Base-by-base conservation (phyloP, 2,888 invertebrate species). In the Ormyrus rosae region DNA sequence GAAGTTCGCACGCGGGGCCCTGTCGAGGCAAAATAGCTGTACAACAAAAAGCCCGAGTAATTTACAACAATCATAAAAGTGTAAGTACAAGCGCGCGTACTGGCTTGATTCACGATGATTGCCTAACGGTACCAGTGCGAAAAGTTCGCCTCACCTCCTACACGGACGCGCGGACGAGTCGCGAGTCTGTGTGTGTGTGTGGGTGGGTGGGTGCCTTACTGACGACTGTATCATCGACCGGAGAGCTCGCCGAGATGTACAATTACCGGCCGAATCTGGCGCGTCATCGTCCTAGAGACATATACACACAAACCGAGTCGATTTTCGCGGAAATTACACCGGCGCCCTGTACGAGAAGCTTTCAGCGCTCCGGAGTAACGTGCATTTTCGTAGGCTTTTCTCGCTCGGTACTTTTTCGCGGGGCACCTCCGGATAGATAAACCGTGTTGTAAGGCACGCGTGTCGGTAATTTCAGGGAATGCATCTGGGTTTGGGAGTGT, bases 1-100 rank as follows among this genome's bases (percentile, higher is more conserved):
- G 70, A 78, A 61, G 69, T 68, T 68, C 63, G 55, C 63, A 68
- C 56, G 73, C 34, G 34, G 34, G 45, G 56, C 1, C 64, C 50
- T 48, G 53, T 56, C 61, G 69, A 72, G 55, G 67, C 55, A 79
- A 80, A 77, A 81, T 61, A 70, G 64, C 61, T 51, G 55, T 9
- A 56, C 53, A 45, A 84, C 81, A 71, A 84, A 81, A 82, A 83
- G 74, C 80, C 70, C 81, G 80, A 79, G 85, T 86, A 87, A 87
- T 87, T 87, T 85, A 87, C 85, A 84, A 84, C 86, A 85, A 86
- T 86, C 86, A 85, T 87, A 87, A 86, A 86, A 84, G 86, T 85
- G 82, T 84, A 83, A 82, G 80, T 83, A 81, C 84, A 82, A 84
- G 83, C 81, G 78, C 83, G 75, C 80, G 81, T 82, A 80, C 82